A percentile compares a stretch with the other conserved stretches of the same genome.
These are phyloP conservation scores for Lasiommata megera DNA, from an alignment of 2,888 invertebrate species.

Conservation along the genomic window DNA sequence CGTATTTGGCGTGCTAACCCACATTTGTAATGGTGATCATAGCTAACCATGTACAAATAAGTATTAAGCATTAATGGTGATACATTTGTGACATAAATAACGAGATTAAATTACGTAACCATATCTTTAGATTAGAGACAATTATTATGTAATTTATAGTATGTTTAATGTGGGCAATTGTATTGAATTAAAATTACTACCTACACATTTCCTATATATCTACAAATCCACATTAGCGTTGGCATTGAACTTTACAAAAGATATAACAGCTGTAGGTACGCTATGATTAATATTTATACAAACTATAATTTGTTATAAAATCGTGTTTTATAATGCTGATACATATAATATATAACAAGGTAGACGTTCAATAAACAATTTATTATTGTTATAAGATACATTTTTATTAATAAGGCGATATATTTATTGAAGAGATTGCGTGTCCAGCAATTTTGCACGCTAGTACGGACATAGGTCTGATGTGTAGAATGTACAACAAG, in stretches of 20 bases:
- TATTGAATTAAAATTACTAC: slow-evolving; percentile 10
- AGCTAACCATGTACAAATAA: too few species aligned
- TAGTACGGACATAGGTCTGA: too few species aligned
- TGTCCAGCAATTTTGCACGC: too few species aligned
- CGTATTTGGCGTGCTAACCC: too few species aligned
- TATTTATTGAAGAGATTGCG: too few species aligned
- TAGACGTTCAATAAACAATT: not conserved
- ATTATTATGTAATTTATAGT: too few species aligned
- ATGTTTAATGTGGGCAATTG: slow-evolving; percentile 4
- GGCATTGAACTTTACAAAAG: slow-evolving; percentile 25
- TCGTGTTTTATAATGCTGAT: not conserved
- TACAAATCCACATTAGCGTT: slow-evolving; percentile 1
- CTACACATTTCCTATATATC: not conserved
- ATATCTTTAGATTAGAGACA: too few species aligned
- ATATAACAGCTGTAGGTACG: slow-evolving; percentile 23
- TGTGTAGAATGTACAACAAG: too few species aligned
- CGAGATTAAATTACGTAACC: too few species aligned
- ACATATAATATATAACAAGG: not conserved
- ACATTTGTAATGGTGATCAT: too few species aligned
- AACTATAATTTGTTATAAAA: not conserved
- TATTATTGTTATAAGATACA: not conserved
- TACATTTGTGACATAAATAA: too few species aligned
- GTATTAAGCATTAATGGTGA: too few species aligned
- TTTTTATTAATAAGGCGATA: not conserved
- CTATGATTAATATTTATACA: not conserved